Conservation (phyloP, 2,113 vertebrate genomes). For the Indicator maculatus region DNA sequence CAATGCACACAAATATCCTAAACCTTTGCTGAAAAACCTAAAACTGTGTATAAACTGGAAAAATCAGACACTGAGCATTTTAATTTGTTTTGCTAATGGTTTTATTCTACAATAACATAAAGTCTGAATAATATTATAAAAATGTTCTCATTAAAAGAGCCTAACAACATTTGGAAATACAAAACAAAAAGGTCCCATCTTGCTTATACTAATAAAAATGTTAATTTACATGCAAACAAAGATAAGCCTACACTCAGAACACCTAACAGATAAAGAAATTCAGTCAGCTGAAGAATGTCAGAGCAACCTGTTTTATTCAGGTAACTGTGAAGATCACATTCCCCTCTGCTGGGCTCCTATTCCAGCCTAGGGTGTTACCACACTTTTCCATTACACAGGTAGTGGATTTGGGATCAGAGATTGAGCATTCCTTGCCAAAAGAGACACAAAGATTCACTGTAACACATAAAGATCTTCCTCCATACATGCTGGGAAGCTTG, state of each 20-base stretch:
- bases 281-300: neutral
- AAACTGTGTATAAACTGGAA: neutral
- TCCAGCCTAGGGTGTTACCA: neutral
- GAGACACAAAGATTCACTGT: neutral
- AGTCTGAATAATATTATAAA: neutral
- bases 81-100: neutral
- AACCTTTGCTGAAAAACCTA: neutral
- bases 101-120: neutral
- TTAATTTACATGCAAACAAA: neutral
- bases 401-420: neutral
- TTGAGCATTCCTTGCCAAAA: neutral
- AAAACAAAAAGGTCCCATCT: neutral
- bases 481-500: neutral
- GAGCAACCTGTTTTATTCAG: neutral
- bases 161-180: neutral
- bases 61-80: neutral
- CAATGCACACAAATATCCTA: neutral
- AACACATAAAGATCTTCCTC: neutral
- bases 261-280: neutral
- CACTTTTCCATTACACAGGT: neutral
- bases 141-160: neutral
- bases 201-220: neutral
- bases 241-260: neutral
- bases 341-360: accelerated
- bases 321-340: neutral